These are phyloP conservation scores for Patella caerulea DNA, from an alignment of 2,888 invertebrate species.

Conservation along the genomic window DNA sequence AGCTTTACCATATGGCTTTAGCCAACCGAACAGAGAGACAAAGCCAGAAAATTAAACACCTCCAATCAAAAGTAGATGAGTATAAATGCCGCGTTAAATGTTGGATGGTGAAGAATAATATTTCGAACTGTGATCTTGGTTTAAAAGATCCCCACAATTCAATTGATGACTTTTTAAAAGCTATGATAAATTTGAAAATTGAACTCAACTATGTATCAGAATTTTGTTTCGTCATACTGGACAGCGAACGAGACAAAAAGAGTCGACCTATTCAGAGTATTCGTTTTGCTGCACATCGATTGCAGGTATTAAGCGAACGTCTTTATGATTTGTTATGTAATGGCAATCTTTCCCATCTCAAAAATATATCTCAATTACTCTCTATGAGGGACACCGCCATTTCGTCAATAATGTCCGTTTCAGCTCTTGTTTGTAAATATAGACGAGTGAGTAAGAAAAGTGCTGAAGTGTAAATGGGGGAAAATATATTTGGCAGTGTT, in stretches of 20 bases:
- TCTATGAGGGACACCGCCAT: no score
- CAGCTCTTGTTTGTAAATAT: no score
- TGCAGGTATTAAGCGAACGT: no score
- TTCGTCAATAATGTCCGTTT: no score
- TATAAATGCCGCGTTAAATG: background rate
- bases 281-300: no score
- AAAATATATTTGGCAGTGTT: no score
- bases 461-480: no score
- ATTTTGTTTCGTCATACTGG: slow-evolving; percentile 7
- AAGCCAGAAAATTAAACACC: background rate
- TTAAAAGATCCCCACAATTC: background rate
- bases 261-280: no score
- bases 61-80: background rate
- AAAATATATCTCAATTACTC: no score
- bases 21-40: background rate
- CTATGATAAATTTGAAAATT: background rate
- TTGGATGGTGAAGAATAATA: background rate
- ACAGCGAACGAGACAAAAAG: background rate
- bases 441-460: no score
- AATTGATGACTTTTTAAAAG: background rate
- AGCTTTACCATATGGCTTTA: background rate
- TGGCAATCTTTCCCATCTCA: no score
- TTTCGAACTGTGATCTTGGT: background rate
- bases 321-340: no score
- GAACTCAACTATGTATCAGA: background rate